Evolutionary conservation across 92 coral and sea anemone species (phyloP).

Genomic region (Epizoanthus stellaris): DNA sequence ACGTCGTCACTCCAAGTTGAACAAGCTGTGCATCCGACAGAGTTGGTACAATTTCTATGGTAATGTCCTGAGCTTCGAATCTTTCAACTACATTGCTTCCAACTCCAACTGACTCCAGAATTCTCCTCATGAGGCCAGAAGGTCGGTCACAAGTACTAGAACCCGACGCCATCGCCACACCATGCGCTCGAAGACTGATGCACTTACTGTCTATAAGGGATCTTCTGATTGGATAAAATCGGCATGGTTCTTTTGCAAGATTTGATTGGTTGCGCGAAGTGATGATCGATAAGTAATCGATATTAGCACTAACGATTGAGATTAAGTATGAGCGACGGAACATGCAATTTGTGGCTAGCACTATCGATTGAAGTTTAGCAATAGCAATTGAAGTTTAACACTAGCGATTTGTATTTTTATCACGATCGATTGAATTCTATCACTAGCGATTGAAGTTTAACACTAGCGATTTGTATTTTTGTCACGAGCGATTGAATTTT

Average conservation of each 20-base stretch:
- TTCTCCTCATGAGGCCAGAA: not conserved
- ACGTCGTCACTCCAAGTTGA: constrained; percentile 36
- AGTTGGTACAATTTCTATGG: constrained; percentile 32
- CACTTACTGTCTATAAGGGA: not conserved
- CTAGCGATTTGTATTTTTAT: not conserved
- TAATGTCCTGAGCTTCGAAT: constrained; percentile 49
- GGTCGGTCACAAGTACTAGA: not conserved
- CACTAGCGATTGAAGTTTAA: too few relatives aligned
- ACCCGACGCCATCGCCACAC: not conserved
- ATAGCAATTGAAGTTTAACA: not conserved
- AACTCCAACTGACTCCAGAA: constrained; percentile 5
- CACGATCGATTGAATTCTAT: too few relatives aligned
- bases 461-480: too few relatives aligned
- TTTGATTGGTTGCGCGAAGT: constrained; percentile 39
- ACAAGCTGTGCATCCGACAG: constrained; percentile 40
- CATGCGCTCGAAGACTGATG: not conserved
- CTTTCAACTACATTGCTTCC: constrained; percentile 17
- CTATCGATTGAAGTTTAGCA: not conserved
- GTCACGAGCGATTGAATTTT: too few relatives aligned
- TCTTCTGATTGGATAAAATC: too few relatives aligned
- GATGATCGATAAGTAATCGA: constrained; percentile 38
- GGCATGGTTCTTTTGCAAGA: not conserved
- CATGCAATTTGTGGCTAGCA: not conserved
- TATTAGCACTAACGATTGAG: constrained; percentile 15
- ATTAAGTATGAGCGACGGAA: not conserved